phyloP scores from a whole-genome alignment of 2,888 invertebrate genomes.

The Dorcus parallelipipedus region DNA sequence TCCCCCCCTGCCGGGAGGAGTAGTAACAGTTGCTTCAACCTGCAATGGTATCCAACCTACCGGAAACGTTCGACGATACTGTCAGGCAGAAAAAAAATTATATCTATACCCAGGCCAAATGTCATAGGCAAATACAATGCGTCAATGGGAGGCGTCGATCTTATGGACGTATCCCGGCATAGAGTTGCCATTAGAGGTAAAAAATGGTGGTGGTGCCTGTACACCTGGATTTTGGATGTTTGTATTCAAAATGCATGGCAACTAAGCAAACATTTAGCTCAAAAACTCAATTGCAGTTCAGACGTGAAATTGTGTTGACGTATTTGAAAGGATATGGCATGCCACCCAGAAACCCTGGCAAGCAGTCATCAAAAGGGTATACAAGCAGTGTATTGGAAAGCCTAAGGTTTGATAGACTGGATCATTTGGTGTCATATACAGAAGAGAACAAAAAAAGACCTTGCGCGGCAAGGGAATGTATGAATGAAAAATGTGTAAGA shows the following conservation, averaged over 20 bases:
- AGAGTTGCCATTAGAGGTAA: conserved; percentile 30
- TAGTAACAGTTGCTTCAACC: conserved; percentile 11
- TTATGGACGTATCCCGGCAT: conserved; percentile 26
- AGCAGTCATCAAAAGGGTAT: background rate
- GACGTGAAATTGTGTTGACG: conserved; percentile 19
- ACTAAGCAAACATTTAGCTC: conserved; percentile 9
- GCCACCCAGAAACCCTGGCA: conserved; percentile 5
- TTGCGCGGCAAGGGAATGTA: background rate
- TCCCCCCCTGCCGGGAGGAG: no score
- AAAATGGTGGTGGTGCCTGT: conserved; percentile 29
- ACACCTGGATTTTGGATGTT: conserved; percentile 24
- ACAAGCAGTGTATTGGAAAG: background rate
- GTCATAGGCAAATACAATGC: conserved; percentile 18
- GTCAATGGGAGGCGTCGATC: conserved; percentile 18
- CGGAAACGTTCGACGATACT: conserved; percentile 14
- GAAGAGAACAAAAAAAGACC: conserved; percentile 5
- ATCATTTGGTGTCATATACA: conserved; percentile 5
- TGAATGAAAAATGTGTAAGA: conserved; percentile 1
- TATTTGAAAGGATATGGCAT: conserved; percentile 6
- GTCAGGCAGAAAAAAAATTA: conserved; percentile 22
- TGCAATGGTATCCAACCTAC: conserved; percentile 12
- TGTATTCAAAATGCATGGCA: conserved; percentile 23
- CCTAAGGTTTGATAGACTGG: conserved; percentile 9
- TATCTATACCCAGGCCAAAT: conserved; percentile 4
- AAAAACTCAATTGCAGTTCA: conserved; percentile 18